These are phyloP conservation scores for Eupithecia subumbrata DNA, from an alignment of 2,888 invertebrate genomes.

Conservation along the genomic window DNA sequence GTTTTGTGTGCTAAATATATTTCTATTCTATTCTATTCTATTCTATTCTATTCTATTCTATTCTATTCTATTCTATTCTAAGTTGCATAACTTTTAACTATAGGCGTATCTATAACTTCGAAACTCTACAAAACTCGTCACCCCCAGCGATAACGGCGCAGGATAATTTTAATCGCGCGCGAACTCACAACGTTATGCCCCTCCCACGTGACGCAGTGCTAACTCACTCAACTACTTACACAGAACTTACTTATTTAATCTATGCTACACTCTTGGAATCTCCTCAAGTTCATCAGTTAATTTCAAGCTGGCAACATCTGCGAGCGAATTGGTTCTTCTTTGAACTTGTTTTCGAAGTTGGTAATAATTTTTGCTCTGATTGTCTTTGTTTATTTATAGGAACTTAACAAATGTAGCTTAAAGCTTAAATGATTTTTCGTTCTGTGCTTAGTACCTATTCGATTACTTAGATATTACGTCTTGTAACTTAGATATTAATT, in stretches of 20 bases:
- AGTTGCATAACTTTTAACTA: not conserved
- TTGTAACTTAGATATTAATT: not conserved
- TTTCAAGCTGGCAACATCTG: slow-evolving; percentile 47
- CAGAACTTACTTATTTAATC: slow-evolving; percentile 24
- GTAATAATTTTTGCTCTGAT: not conserved
- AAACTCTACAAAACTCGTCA: slow-evolving; percentile 60
- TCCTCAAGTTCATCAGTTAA: slow-evolving; percentile 66
- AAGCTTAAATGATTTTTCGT: not conserved
- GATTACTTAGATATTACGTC: not conserved
- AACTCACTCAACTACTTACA: slow-evolving; percentile 66
- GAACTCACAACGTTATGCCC: slow-evolving; percentile 74
- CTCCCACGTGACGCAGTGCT: slow-evolving; percentile 72
- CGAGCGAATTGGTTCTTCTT: slow-evolving; percentile 32
- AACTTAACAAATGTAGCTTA: not conserved
- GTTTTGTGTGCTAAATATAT: no score
- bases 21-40: no score
- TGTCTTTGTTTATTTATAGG: not conserved
- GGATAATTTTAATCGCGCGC: slow-evolving; percentile 83
- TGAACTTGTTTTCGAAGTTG: slow-evolving; percentile 8
- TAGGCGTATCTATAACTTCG: slow-evolving; percentile 10
- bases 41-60: no score
- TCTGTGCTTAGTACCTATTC: not conserved
- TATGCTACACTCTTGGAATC: slow-evolving; percentile 46
- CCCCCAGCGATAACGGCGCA: slow-evolving; percentile 76
- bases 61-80: no score